These are phyloP conservation scores for Drosophila littoralis DNA, from an alignment of 1,140 invertebrate genomes.

Conservation along the genomic window DNA sequence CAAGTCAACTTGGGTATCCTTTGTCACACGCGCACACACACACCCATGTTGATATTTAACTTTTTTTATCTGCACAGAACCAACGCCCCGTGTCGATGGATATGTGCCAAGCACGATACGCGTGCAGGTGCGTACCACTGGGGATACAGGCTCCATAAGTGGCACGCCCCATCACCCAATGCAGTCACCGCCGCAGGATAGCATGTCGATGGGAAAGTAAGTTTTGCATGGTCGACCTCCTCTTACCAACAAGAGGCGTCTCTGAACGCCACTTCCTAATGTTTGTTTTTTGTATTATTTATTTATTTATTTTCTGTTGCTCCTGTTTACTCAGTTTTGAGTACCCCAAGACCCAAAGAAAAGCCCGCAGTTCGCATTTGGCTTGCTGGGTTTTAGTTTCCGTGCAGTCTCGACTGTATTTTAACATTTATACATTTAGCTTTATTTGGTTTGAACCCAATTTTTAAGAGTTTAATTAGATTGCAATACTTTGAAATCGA, in stretches of 20 bases:
- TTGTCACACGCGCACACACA: not conserved
- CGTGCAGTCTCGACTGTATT: slow-evolving; percentile 20
- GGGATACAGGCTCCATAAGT: slow-evolving; percentile 85
- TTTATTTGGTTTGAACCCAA: slow-evolving; percentile 43
- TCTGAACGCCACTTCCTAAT: not conserved
- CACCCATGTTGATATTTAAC: not conserved
- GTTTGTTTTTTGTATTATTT: not conserved
- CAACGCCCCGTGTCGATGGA: slow-evolving; percentile 90
- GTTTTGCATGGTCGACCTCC: slow-evolving; percentile 51
- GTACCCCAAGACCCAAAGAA: not conserved
- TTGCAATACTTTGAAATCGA: slow-evolving; percentile 79
- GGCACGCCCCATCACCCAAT: slow-evolving; percentile 87
- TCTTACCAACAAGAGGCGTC: not conserved
- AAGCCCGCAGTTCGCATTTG: not conserved
- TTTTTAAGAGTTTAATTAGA: slow-evolving; percentile 61
- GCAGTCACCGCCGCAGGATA: slow-evolving; percentile 87
- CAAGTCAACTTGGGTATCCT: slow-evolving; percentile 4
- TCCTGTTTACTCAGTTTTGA: not conserved
- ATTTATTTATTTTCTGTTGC: not conserved
- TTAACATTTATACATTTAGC: slow-evolving; percentile 36
- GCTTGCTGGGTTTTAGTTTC: not conserved
- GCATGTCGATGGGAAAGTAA: slow-evolving; percentile 80
- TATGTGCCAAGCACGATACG: slow-evolving; percentile 94
- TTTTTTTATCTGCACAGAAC: slow-evolving; percentile 83
- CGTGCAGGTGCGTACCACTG: slow-evolving; percentile 89